These are phyloP conservation scores for Pararge aegeria DNA, from an alignment of 1,140 invertebrate species.

Conservation along the genomic window DNA sequence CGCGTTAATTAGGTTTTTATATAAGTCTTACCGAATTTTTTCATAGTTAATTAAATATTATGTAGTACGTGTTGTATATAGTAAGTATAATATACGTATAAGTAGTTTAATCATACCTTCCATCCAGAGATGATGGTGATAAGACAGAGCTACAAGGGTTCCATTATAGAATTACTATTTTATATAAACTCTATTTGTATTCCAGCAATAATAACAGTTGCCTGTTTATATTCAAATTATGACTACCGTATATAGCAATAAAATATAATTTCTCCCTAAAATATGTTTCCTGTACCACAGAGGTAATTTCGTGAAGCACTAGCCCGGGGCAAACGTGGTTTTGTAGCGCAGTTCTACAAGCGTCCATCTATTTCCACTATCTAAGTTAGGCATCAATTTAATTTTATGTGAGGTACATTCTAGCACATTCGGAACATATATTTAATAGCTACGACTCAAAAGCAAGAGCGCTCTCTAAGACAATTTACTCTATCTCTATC, in stretches of 20 bases:
- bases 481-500: too few species aligned
- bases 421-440: background rate
- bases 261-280: background rate
- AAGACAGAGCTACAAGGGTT: too few species aligned
- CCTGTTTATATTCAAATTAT: constrained; percentile 6
- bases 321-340: background rate
- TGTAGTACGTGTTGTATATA: too few species aligned
- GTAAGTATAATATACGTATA: too few species aligned
- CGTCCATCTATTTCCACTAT: constrained; percentile 8
- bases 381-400: constrained; percentile 8
- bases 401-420: constrained; percentile 1
- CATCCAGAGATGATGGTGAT: too few species aligned
- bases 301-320: constrained; percentile 9
- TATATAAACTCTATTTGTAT: background rate
- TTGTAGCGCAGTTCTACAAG: background rate
- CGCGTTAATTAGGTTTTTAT: too few species aligned
- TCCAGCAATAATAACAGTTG: background rate
- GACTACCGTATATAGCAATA: background rate
- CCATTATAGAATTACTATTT: too few species aligned
- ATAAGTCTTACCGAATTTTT: too few species aligned
- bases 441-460: too few species aligned
- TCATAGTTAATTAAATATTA: too few species aligned
- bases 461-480: too few species aligned
- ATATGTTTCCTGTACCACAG: background rate
- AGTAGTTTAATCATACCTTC: too few species aligned